Conservation (phyloP, 2,888 invertebrate genomes). For the Stomorhina lunata region DNA sequence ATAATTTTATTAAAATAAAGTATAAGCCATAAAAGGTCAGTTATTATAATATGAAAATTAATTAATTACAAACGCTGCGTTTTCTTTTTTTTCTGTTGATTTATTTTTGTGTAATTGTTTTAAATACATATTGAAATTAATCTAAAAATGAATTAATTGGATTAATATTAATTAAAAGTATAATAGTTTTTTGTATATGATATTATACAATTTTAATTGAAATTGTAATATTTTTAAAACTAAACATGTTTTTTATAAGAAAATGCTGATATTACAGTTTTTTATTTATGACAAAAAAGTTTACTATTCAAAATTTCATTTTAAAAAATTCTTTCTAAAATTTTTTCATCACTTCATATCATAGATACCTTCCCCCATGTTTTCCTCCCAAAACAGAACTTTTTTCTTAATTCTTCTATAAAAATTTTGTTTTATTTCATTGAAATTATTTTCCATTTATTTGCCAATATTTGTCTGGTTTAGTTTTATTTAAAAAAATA, state of each 20-base stretch:
- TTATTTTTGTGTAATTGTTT: not conserved
- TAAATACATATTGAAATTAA: not conserved
- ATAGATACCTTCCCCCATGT: too few relatives aligned
- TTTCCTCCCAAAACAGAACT: too few relatives aligned
- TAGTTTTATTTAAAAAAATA: conserved; percentile 7
- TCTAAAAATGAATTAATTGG: not conserved
- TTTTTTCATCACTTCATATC: too few relatives aligned
- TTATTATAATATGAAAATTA: conserved; percentile 46
- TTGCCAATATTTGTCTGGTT: conserved; percentile 14
- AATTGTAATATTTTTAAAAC: too few relatives aligned
- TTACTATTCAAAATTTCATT: too few relatives aligned
- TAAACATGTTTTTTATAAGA: too few relatives aligned
- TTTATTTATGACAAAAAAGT: too few relatives aligned
- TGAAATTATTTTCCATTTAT: conserved; percentile 27
- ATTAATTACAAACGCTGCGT: conserved; percentile 30
- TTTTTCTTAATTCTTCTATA: not conserved
- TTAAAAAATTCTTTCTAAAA: too few relatives aligned
- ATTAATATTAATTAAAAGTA: too few relatives aligned
- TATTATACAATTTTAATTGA: too few relatives aligned
- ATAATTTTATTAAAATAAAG: conserved; percentile 2
- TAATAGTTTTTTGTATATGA: too few relatives aligned
- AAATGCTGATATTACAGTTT: too few relatives aligned
- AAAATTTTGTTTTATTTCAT: not conserved
- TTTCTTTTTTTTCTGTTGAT: not conserved
- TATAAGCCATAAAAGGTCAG: conserved; percentile 30